Conservation (phyloP, 2,797 vertebrate species). For the Acestrorhynchus altus region DNA sequence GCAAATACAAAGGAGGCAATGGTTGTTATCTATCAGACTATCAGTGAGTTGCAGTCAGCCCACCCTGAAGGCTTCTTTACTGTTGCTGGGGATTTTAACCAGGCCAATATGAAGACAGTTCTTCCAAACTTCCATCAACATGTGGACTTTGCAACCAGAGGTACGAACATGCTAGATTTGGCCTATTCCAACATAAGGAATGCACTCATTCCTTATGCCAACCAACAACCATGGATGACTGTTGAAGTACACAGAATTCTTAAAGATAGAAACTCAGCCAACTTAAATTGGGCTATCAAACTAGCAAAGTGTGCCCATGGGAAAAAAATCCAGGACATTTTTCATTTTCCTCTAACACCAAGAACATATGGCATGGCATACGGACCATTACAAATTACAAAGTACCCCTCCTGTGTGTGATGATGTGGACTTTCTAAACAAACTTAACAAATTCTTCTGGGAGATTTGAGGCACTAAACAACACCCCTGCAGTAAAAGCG, state of each 20-base stretch:
- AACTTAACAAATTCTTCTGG: neutral
- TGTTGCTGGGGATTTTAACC: too few relatives aligned
- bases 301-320: neutral
- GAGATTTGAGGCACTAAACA: neutral
- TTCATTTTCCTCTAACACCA: neutral
- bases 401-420: neutral
- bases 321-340: neutral
- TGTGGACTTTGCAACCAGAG: too few relatives aligned
- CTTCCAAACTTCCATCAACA: too few relatives aligned
- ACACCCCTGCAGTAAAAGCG: neutral
- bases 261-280: neutral
- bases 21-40: too few relatives aligned
- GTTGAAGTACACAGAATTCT: neutral
- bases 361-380: neutral
- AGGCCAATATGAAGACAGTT: too few relatives aligned
- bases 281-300: neutral
- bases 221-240: neutral
- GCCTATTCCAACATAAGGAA: too few relatives aligned
- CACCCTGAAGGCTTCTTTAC: too few relatives aligned
- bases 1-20: neutral
- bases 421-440: neutral
- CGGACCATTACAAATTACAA: neutral
- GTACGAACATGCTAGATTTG: too few relatives aligned
- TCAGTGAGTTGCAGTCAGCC: too few relatives aligned
- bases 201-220: neutral